Conservation (phyloP, 2,888 invertebrate species). For the Ennomos quercinarius region DNA sequence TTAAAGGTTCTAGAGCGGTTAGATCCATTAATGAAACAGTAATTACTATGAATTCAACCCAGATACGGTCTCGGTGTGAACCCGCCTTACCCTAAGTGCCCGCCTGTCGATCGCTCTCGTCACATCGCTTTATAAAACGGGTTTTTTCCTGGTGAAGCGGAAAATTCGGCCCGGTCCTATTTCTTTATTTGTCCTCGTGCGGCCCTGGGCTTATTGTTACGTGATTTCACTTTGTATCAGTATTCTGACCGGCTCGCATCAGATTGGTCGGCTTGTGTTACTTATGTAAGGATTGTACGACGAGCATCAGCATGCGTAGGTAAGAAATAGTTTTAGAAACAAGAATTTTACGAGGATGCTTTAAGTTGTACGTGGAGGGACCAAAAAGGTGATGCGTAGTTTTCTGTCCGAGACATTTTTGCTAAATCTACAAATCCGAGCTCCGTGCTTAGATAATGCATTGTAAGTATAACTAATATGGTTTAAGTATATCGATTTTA, state of each 20-base stretch:
- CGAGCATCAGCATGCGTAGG: background rate
- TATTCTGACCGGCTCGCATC: constrained; percentile 6
- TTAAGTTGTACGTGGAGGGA: background rate
- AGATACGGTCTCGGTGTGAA: constrained; percentile 8
- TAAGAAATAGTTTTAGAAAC: constrained; percentile 15
- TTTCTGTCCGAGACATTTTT: too few relatives aligned
- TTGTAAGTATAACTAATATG: too few relatives aligned
- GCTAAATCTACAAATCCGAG: too few relatives aligned
- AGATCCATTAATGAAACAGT: background rate
- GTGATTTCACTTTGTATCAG: constrained; percentile 36
- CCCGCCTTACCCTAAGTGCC: constrained; percentile 8
- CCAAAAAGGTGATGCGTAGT: background rate
- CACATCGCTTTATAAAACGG: constrained; percentile 23
- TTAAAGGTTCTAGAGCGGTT: background rate
- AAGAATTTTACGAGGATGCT: background rate
- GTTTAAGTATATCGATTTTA: too few relatives aligned
- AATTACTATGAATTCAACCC: constrained; percentile 1
- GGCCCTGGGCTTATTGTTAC: constrained; percentile 22
- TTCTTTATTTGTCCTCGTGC: constrained; percentile 20
- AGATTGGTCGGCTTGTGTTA: constrained; percentile 2
- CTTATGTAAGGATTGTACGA: constrained; percentile 9
- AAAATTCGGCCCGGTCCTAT: constrained; percentile 20
- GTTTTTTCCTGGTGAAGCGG: constrained; percentile 15
- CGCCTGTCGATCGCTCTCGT: constrained; percentile 13
- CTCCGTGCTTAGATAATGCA: too few relatives aligned